Base-by-base conservation (phyloP, 2,113 vertebrate genomes). In the Nothocercus julius region DNA sequence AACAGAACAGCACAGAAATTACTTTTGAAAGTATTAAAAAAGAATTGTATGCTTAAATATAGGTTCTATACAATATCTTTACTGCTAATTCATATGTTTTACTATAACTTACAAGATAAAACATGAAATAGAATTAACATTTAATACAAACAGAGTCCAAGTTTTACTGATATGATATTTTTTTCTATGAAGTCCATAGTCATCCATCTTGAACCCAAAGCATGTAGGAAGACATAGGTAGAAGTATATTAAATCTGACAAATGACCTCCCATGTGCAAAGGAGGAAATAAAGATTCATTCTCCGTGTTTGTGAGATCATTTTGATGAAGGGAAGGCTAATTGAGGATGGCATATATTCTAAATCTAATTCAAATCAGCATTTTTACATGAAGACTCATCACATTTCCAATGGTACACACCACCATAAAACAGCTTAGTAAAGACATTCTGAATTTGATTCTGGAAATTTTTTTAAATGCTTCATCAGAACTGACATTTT, bases 251-350 rank as follows among this genome's bases (percentile, higher is more conserved):
- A 98, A 98, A 98, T 96, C 97, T 98, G 98, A 98, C 98, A 98
- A 98, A 98, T 98, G 97, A 98, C 97, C 98, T 98, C 98, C 98
- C 98, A 97, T 98, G 98, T 98, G 97, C 97, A 98, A 98, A 98
- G 97, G 96, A 98, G 97, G 98, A 98, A 98, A 98, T 98, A 98
- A 98, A 98, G 98, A 98, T 98, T 98, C 98, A 98, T 98, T 98
- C 96, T 97, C 89, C 40, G 89, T 98, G 98, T 98, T 98, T 98
- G 97, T 98, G 97, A 97, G 97, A 98, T 98, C 98, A 98, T 98
- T 98, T 97, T 98, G 98, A 98, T 98, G 98, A 98, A 98, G 93
- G 94, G 91, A 97, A 98, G 95, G 95, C 97, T 98, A 98, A 98
- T 98, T 98, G 97, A 95, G 93, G 95, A 97, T 98, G 98, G 97